Percentiles rank a stretch among this genome's conserved stretches.
phyloP scores from a whole-genome alignment of 2,113 vertebrate genomes.

The Melanotaenia duboulayi region DNA sequence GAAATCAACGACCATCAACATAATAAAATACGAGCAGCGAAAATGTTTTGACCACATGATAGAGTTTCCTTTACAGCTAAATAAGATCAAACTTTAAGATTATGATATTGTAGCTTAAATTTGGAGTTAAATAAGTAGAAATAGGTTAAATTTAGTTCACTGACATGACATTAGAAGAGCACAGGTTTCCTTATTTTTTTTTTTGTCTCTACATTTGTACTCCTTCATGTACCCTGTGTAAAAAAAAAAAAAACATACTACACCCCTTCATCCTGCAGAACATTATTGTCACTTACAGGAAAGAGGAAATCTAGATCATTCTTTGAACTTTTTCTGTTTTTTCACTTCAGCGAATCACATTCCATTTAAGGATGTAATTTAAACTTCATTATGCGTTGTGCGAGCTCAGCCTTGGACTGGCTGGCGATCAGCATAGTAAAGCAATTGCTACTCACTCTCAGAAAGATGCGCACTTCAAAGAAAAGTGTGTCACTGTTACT shows the following conservation, averaged over 20 bases:
- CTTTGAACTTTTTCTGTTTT: constrained; percentile 77
- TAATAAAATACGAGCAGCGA: constrained; percentile 40
- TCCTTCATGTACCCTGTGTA: constrained; percentile 30
- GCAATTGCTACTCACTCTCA: constrained; percentile 60
- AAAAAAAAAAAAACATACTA: constrained; percentile 34
- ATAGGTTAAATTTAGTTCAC: not conserved
- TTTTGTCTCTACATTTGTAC: constrained; percentile 56
- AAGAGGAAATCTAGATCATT: constrained; percentile 71
- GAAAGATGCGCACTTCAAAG: constrained; percentile 75
- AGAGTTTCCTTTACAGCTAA: not conserved
- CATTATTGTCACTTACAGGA: constrained; percentile 62
- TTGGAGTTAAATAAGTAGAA: not conserved
- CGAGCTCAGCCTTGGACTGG: constrained; percentile 68
- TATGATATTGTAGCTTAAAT: not conserved
- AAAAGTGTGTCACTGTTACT: constrained; percentile 64
- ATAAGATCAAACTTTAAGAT: not conserved
- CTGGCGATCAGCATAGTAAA: constrained; percentile 65
- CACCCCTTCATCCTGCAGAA: constrained; percentile 41
- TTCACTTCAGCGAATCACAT: constrained; percentile 68
- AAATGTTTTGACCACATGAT: constrained; percentile 31
- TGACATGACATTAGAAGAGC: constrained; percentile 6
- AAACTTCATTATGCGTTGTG: constrained; percentile 74
- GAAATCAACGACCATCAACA: constrained; percentile 27
- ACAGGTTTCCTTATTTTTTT: not conserved
- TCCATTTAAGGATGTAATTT: constrained; percentile 76